Evolutionary conservation across 2,888 invertebrate genomes (phyloP), one percentile per base, ranked within the genome.

Genomic region (Acleris laterana): DNA sequence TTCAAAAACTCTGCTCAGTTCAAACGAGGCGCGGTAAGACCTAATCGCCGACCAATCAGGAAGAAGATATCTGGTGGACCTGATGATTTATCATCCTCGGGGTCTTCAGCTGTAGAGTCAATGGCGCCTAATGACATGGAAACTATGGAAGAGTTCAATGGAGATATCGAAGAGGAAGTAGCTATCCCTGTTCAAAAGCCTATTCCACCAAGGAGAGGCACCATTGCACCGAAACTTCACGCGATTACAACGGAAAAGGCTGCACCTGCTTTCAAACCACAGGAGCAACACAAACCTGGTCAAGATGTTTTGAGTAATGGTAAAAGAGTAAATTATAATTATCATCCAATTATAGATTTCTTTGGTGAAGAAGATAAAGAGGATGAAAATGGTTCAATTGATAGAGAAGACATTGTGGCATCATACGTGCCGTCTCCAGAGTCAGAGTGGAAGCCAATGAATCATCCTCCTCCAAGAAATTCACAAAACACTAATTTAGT

Each of bases 261-360:
- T 58, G 75, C 76, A 5, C 75, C 76, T 5, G 79, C 77, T 19
- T 71, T 74, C 13, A 81, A 72, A 62, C 72, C 80, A 20, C 70
- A 74, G 42, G 82, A 82, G 68, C 79, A 78, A 68, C 76, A 72
- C 58, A 77, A 75, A 44, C 68, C 71, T 20, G 70, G 68, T 3
- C 81, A 79, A 52, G 84, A 88, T 56, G 77, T 77, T 19, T 75
- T 76, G 20, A 71, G 79, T 0, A 86, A 83, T 66, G 83, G 83
- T 17, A 93, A 94, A 77, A 93, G 95, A 76, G 94, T 96, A 50
- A 97, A 97, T 87, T 97, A 96, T 79, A 96, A 95, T 79, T 97
- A 97, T 76, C 97, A 97, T 84, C 96, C 96, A 1, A 97, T 97
- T 56, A 96, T 96, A 72, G 96, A 96, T 78, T 97, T 96, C 81